phyloP scores from a whole-genome alignment of 2,888 invertebrate species.

The Tenthredo notha region DNA sequence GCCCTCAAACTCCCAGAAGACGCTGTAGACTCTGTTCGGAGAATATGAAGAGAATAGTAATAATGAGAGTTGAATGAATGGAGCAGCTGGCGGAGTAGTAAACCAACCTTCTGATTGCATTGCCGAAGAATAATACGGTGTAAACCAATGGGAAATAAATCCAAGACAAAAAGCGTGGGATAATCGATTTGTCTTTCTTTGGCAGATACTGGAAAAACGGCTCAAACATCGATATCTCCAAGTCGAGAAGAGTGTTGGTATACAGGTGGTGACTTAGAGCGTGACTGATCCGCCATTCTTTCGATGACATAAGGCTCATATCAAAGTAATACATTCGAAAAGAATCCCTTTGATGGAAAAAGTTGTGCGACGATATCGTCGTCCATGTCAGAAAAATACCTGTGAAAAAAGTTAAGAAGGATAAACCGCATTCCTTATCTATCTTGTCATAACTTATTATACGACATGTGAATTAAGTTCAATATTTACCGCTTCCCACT shows the following conservation, averaged over 20 bases:
- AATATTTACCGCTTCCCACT: constrained; percentile 71
- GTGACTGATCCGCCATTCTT: constrained; percentile 88
- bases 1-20: constrained; percentile 18
- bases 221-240: constrained; percentile 85
- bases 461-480: background rate
- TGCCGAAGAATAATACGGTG: constrained; percentile 72
- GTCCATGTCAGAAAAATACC: constrained; percentile 82
- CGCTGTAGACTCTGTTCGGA: background rate
- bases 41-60: background rate
- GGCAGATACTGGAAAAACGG: constrained; percentile 86
- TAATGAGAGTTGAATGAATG: background rate
- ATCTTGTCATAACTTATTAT: background rate
- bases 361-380: constrained; percentile 86
- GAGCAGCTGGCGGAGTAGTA: background rate
- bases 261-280: constrained; percentile 89
- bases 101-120: constrained; percentile 79
- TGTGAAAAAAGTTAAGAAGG: background rate
- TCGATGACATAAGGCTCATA: constrained; percentile 84
- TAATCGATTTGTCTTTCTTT: constrained; percentile 78
- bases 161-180: constrained; percentile 80
- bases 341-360: constrained; percentile 87
- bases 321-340: constrained; percentile 91
- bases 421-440: background rate
- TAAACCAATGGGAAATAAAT: constrained; percentile 80
- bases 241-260: constrained; percentile 88